phyloP scores from a whole-genome alignment of 2,797 vertebrate genomes.

The Poeciliopsis paucimaculata region DNA sequence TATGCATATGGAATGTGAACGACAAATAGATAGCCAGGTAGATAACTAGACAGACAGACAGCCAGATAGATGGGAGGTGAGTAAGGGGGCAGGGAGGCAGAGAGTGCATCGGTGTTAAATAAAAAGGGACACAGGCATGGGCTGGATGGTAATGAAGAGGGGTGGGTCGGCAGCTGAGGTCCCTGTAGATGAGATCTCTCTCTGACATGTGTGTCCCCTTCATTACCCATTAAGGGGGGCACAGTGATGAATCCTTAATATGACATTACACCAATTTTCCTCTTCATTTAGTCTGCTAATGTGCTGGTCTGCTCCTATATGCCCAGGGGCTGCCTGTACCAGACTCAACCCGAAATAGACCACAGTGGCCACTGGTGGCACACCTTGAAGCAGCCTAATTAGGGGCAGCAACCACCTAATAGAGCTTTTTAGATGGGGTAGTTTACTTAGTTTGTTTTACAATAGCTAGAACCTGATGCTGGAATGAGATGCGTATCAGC shows the following conservation, averaged over 20 bases:
- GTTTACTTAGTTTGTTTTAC: constrained; percentile 60
- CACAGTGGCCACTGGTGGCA: constrained; percentile 76
- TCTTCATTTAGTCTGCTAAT: constrained; percentile 96
- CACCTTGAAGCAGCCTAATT: constrained; percentile 84
- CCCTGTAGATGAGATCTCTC: constrained; percentile 77
- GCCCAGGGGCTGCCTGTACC: constrained; percentile 83
- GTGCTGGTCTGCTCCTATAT: constrained; percentile 88
- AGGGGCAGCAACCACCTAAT: constrained; percentile 76
- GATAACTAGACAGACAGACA: constrained; percentile 39
- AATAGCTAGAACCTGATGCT: constrained; percentile 35
- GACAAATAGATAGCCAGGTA: constrained; percentile 25
- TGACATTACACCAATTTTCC: constrained; percentile 99
- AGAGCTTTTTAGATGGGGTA: constrained; percentile 80
- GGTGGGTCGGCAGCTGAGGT: constrained; percentile 78
- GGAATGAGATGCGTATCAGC: not conserved
- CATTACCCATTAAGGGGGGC: constrained; percentile 85
- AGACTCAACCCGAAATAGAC: constrained; percentile 84
- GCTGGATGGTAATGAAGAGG: constrained; percentile 72
- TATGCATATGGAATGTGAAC: constrained; percentile 61
- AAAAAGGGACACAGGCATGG: constrained; percentile 73
- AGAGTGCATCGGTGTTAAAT: constrained; percentile 72
- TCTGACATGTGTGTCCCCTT: constrained; percentile 80
- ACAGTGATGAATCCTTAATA: constrained; percentile 98
- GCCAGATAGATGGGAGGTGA: constrained; percentile 29
- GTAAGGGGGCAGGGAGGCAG: constrained; percentile 25